These are phyloP conservation scores for Zaprionus davidi DNA, from an alignment of 1,140 invertebrate species.

Conservation along the genomic window DNA sequence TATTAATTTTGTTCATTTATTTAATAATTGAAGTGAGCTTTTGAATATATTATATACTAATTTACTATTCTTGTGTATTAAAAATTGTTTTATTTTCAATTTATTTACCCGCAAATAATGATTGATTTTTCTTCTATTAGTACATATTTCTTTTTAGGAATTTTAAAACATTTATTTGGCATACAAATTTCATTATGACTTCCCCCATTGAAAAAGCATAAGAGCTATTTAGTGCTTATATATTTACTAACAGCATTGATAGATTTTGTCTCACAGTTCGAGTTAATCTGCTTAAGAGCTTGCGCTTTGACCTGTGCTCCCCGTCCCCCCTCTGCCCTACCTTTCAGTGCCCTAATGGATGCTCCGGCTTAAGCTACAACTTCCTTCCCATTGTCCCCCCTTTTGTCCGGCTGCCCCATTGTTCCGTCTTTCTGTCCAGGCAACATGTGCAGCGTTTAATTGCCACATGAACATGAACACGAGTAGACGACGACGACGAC, in stretches of 20 bases:
- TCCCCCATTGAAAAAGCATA: not conserved
- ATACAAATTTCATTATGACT: not conserved
- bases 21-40: too few species aligned
- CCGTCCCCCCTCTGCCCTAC: too few species aligned
- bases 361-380: constrained; percentile 3
- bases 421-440: constrained; percentile 7
- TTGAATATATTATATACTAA: too few species aligned
- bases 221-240: not conserved
- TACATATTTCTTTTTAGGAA: too few species aligned
- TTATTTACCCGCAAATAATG: too few species aligned
- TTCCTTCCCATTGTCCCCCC: not conserved
- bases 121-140: too few species aligned
- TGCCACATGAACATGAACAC: constrained; percentile 58
- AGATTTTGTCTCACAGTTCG: not conserved
- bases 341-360: not conserved
- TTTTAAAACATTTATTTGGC: not conserved
- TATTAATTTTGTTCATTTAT: too few species aligned
- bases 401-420: not conserved
- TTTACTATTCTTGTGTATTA: too few species aligned
- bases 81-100: too few species aligned
- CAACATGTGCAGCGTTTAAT: constrained; percentile 66
- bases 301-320: constrained; percentile 1
- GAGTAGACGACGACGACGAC: constrained; percentile 2
- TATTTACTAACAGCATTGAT: constrained; percentile 6
- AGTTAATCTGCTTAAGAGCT: constrained; percentile 4